Evolutionary conservation across 2,113 vertebrate species (phyloP).

Genomic region (Daubentonia madagascariensis): DNA sequence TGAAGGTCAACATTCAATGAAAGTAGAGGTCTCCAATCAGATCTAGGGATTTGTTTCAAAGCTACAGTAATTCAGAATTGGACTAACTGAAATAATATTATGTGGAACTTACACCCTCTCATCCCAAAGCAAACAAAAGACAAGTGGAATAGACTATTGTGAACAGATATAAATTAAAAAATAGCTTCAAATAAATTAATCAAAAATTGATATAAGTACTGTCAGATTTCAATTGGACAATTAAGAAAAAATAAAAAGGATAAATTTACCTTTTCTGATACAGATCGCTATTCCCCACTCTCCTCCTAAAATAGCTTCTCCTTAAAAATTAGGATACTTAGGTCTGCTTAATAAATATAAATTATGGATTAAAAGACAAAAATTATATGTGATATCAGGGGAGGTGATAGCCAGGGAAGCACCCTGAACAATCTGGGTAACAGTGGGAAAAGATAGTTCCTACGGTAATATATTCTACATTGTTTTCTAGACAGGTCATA

Average conservation of each 20-base stretch:
- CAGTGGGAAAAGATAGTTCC: background rate
- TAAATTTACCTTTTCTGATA: background rate
- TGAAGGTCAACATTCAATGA: background rate
- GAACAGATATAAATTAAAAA: background rate
- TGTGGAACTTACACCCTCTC: background rate
- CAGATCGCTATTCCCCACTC: background rate
- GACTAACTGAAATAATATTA: background rate
- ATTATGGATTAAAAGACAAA: background rate
- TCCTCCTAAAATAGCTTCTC: background rate
- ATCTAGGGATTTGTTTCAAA: background rate
- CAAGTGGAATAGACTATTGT: background rate
- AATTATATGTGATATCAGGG: background rate
- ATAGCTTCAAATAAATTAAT: background rate
- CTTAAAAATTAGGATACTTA: background rate
- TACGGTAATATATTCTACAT: background rate
- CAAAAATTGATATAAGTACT: background rate
- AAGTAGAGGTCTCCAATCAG: background rate
- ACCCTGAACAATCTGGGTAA: background rate
- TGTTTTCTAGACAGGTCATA: background rate
- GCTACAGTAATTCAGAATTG: background rate
- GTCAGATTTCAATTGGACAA: background rate
- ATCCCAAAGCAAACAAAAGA: background rate
- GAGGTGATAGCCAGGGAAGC: background rate
- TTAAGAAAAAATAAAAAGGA: background rate
- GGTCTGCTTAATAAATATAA: background rate